Conservation (phyloP, 2,797 vertebrate species). For the Epinephelus awoara region DNA sequence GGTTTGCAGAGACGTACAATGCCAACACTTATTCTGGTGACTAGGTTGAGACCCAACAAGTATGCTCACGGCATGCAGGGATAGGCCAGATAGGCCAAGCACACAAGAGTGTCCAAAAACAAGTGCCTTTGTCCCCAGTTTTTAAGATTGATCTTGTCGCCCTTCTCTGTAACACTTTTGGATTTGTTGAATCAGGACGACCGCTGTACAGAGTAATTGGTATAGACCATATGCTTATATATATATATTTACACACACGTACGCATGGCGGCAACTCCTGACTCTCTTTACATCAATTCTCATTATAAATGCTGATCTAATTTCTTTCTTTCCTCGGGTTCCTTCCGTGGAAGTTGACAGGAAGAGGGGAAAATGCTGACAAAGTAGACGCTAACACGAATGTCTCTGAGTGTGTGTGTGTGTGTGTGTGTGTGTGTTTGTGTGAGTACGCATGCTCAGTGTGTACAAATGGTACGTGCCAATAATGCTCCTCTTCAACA, state of each 20-base stretch:
- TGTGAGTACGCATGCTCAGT: not conserved
- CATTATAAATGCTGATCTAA: constrained; percentile 22
- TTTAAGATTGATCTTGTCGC: not conserved
- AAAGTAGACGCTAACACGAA: constrained; percentile 24
- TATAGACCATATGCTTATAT: not conserved
- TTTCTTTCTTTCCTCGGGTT: constrained; percentile 3
- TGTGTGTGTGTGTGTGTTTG: constrained; percentile 11
- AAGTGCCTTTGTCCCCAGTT: not conserved
- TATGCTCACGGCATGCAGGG: too few relatives aligned
- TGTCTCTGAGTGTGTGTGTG: not conserved
- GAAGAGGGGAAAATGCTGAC: constrained; percentile 67
- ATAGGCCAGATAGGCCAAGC: too few relatives aligned
- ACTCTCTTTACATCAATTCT: not conserved
- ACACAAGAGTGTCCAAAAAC: not conserved
- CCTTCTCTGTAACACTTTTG: not conserved
- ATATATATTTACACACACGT: not conserved
- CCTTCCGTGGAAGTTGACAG: constrained; percentile 60
- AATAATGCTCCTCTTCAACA: constrained; percentile 14
- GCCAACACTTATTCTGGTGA: too few relatives aligned
- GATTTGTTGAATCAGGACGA: not conserved
- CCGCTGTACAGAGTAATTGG: too few relatives aligned
- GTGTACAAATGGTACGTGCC: not conserved
- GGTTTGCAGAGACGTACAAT: too few relatives aligned
- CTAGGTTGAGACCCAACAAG: too few relatives aligned
- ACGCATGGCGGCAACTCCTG: not conserved